Evolutionary conservation across 2,797 vertebrate genomes (phyloP).

Genomic region (Gobio occitaniae): DNA sequence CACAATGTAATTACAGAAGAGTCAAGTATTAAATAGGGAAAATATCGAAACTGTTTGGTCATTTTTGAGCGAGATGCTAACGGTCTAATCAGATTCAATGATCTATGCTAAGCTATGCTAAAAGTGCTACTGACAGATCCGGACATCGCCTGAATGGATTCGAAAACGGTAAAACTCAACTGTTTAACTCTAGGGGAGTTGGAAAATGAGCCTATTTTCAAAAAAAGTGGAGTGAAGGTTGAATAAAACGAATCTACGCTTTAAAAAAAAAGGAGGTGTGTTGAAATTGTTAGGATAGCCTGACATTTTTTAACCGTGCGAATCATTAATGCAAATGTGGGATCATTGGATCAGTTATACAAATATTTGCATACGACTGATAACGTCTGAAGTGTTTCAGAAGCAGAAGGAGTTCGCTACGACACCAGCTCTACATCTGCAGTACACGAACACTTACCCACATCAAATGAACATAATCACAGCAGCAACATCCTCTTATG

Average conservation of each 20-base stretch:
- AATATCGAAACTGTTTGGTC: too few species aligned
- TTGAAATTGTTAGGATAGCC: not conserved
- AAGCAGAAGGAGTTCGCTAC: not conserved
- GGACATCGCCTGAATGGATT: too few species aligned
- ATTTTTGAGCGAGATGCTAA: too few species aligned
- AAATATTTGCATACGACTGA: conserved; percentile 20
- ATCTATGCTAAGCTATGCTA: too few species aligned
- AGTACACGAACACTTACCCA: not conserved
- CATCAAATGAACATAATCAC: conserved; percentile 11
- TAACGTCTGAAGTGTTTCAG: not conserved
- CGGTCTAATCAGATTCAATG: too few species aligned
- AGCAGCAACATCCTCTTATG: conserved; percentile 39
- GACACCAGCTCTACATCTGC: not conserved
- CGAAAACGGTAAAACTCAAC: too few species aligned
- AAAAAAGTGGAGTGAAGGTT: not conserved
- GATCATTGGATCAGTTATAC: conserved; percentile 1
- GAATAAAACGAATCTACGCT: not conserved
- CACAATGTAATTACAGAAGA: too few species aligned
- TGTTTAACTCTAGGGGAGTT: too few species aligned
- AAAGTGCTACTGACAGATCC: too few species aligned
- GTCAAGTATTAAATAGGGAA: too few species aligned
- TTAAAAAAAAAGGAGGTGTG: not conserved
- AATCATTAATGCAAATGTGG: conserved; percentile 12
- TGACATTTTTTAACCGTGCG: conserved; percentile 27
- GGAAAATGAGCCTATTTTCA: too few species aligned